Conservation (phyloP, 2,113 vertebrate genomes). For the Sardina pilchardus region DNA sequence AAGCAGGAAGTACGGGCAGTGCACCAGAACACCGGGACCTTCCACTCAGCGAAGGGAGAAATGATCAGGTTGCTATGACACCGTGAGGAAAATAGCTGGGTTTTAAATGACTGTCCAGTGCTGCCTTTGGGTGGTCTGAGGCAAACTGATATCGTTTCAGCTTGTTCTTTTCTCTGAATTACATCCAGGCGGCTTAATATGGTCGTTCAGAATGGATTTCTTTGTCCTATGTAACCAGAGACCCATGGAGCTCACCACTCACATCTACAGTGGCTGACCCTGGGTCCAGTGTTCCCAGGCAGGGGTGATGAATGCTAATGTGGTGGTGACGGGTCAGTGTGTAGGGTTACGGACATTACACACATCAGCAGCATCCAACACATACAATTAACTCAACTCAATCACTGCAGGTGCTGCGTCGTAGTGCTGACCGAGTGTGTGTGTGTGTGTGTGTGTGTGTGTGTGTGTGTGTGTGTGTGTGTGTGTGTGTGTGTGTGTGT, state of each 20-base stretch:
- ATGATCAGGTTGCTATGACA: background rate
- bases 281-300: background rate
- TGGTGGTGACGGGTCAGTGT: too few species aligned
- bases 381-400: too few species aligned
- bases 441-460: too few species aligned
- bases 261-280: too few species aligned
- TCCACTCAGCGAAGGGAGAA: background rate
- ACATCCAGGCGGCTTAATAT: background rate
- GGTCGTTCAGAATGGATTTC: background rate
- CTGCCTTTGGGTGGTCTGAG: background rate
- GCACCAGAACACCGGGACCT: background rate
- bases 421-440: too few species aligned
- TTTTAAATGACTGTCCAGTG: background rate
- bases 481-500: too few species aligned
- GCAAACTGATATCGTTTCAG: background rate
- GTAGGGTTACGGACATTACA: too few species aligned
- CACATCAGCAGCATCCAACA: too few species aligned
- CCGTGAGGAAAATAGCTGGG: background rate
- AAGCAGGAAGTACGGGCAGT: background rate
- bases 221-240: background rate
- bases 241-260: background rate
- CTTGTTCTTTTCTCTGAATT: background rate
- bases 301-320: too few species aligned
- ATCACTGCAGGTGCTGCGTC: too few species aligned
- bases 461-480: too few species aligned